These are phyloP conservation scores for Chrysolina haemoptera DNA, from an alignment of 2,888 invertebrate genomes.

Conservation along the genomic window DNA sequence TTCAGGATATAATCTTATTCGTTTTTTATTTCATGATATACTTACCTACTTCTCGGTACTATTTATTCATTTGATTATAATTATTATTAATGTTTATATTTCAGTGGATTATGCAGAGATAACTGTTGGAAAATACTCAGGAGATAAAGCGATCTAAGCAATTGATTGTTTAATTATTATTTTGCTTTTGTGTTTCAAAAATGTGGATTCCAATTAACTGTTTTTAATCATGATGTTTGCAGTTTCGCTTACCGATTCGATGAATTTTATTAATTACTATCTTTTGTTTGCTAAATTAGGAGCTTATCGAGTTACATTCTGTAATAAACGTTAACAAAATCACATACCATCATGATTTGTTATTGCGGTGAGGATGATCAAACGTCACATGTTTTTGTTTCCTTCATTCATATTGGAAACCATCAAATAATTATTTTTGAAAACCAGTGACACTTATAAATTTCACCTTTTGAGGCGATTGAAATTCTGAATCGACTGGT, in stretches of 20 bases:
- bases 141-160: too few species aligned
- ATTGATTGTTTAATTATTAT: not conserved
- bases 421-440: not conserved
- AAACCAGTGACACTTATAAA: too few species aligned
- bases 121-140: too few species aligned
- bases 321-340: not conserved
- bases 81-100: too few species aligned
- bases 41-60: too few species aligned
- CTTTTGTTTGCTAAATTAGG: not conserved
- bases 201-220: not conserved
- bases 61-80: too few species aligned
- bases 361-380: not conserved
- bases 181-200: not conserved
- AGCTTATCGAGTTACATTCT: not conserved
- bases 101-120: too few species aligned
- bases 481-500: too few species aligned
- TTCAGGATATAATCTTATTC: too few species aligned
- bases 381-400: not conserved
- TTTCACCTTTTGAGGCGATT: too few species aligned
- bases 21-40: too few species aligned
- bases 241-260: not conserved
- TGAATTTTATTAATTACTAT: not conserved
- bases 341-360: not conserved
- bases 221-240: constrained; percentile 1
- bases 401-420: not conserved